Conservation (phyloP, 2,888 invertebrate species). For the Caenorhabditis uteleia region DNA sequence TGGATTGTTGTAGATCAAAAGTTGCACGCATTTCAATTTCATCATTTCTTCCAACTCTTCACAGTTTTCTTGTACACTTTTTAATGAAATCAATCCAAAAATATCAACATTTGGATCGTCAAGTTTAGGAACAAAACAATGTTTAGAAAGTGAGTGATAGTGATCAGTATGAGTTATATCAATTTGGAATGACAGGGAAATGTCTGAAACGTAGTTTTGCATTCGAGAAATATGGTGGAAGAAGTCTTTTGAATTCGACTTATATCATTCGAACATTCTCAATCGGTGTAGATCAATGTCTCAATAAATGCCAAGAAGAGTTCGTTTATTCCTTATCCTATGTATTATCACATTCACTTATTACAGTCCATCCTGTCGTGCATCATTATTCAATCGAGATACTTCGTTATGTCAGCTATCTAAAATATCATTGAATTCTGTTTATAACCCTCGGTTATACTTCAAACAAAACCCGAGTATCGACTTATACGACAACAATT, state of each 20-base stretch:
- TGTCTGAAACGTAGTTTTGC: constrained; percentile 38
- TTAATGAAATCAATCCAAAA: too few relatives aligned
- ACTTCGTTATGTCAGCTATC: constrained; percentile 47
- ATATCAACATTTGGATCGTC: too few relatives aligned
- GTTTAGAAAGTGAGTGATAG: background rate
- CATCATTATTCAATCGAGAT: constrained; percentile 27
- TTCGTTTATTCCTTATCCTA: constrained; percentile 4
- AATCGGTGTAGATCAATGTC: constrained; percentile 41
- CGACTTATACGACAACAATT: constrained; percentile 61
- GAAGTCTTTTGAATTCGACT: constrained; percentile 11
- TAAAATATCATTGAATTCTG: constrained; percentile 50
- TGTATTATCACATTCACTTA: too few relatives aligned
- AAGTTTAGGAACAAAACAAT: background rate
- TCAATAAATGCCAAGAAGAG: constrained; percentile 46
- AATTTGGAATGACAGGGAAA: too few relatives aligned
- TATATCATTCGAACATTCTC: constrained; percentile 27
- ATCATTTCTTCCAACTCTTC: background rate
- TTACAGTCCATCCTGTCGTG: background rate
- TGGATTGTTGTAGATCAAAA: background rate
- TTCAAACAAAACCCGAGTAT: constrained; percentile 39
- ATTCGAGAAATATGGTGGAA: constrained; percentile 34
- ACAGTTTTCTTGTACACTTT: background rate
- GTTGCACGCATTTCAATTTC: background rate
- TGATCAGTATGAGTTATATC: background rate
- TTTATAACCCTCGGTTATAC: constrained; percentile 50